Evolutionary conservation across 1,140 invertebrate species (phyloP), one percentile per base, ranked within the genome.

Genomic region (Conopomorpha cramerella): DNA sequence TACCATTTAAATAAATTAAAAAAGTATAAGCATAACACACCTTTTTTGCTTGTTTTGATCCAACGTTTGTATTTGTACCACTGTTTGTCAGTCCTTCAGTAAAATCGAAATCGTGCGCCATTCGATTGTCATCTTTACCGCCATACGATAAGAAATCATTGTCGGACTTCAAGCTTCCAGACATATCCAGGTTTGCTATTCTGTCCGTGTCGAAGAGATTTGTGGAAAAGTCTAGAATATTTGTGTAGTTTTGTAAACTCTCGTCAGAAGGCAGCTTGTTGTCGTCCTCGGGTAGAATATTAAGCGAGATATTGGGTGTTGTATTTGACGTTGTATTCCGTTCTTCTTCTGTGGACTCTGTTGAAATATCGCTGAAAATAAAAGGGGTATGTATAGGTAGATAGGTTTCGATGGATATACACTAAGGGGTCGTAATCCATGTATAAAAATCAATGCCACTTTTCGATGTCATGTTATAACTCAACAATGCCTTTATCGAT

Each of bases 241-340:
- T 51, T 1, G 57, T 43, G 17, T 49, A 49, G 36, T 54, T 60
- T 7, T 60, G 51, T 19, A 60, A 43, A 32, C 54, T 54, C 39
- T 60, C 57, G 29, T 60, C 54, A 7, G 57, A 60, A 1, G 51
- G 49, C 11, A 51, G 16, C 14, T 42, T 46, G 30, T 41, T 49
- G 29, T 60, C 53, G 7, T 52, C 50, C 12, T 36, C 26, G 19
- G 1, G 39, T 16, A 16, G 34, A 34, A 37, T 41, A 41, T 6
- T 36, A 13, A 32, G 13, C 28, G 2, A 35, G 8, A 17, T 42
- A 33, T 14, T 40, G 30, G 2, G 14, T 30, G 8, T 31, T 19
- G 10, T 38, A 38, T 13, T n/a, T n/a, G n/a, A n/a, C n/a, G n/a
- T n/a, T n/a, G n/a, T n/a, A n/a, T n/a, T n/a, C n/a, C n/a, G n/a